Conservation (phyloP, 2,797 vertebrate species). For the Catostomus latipinnis region DNA sequence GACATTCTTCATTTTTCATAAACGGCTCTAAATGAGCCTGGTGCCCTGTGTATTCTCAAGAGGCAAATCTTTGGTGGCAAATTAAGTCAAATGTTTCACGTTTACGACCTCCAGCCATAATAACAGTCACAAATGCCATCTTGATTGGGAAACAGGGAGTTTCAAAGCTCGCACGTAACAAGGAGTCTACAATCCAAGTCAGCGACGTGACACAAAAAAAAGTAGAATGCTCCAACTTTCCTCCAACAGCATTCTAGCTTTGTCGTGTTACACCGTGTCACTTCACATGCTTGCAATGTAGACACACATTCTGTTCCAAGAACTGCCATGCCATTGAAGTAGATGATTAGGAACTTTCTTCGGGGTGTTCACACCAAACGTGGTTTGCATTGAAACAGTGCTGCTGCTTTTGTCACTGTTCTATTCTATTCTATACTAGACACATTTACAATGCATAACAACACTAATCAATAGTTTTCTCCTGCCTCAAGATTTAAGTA, state of each 20-base stretch:
- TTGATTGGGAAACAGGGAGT: slow-evolving; percentile 17
- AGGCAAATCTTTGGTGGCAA: slow-evolving; percentile 37
- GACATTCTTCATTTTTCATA: slow-evolving; percentile 44
- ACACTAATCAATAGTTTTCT: too few relatives aligned
- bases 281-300: not conserved
- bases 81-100: slow-evolving; percentile 37
- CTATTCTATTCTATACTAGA: too few relatives aligned
- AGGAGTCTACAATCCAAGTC: not conserved
- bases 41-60: slow-evolving; percentile 21
- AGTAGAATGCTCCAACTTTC: not conserved
- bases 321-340: not conserved
- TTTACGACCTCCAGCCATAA: slow-evolving; percentile 30
- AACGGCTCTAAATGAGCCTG: slow-evolving; percentile 1
- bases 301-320: not conserved
- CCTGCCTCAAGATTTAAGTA: slow-evolving; percentile 6
- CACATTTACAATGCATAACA: not conserved
- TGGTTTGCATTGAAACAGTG: too few relatives aligned
- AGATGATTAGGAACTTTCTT: too few relatives aligned
- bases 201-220: not conserved
- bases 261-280: not conserved
- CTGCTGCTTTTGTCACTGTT: too few relatives aligned
- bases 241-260: not conserved
- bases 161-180: slow-evolving; percentile 12
- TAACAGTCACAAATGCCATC: not conserved
- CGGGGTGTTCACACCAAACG: too few relatives aligned